Evolutionary conservation across 1,140 invertebrate species (phyloP), one percentile per base, ranked within the genome.

Genomic region (Heliconius hermathena): DNA sequence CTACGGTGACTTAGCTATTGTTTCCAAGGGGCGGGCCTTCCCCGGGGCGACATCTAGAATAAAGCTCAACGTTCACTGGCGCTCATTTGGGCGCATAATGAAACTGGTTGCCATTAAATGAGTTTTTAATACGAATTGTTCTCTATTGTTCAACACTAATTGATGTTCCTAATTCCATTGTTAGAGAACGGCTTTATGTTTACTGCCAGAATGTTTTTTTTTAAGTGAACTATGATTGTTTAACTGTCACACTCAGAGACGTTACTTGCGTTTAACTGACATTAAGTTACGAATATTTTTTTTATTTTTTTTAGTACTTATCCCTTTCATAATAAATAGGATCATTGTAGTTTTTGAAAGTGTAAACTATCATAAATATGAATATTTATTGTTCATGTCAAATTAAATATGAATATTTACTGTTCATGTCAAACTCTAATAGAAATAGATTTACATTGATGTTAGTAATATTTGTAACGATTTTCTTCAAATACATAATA

Each of bases 101-200:
- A 79, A 71, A 79, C 77, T 38, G 73, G 78, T 54, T 26, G 66
- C 52, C 49, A 20, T 57, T 77, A 76, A 83, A 83, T 81, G 82
- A 83, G 74, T 78, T 81, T 79, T 83, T 83, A 81, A 83, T 83
- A 83, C 52, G 52, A 78, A 81, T 74, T 73, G 74, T 77, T 72
- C 66, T 73, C 52, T 70, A 79, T 76, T 73, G 52, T 79, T 74
- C 36, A 57, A 72, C 77, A 74, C 54, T 77, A 82, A 79, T 82
- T 79, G 75, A 71, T 73, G 81, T 74, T 77, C 36, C 66, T 77
- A 54, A 77, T 76, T 26, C 26, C 8, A 9, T 76, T 41, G 33
- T 72, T 72, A 5, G 36, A 26, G 8, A 33, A 71, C 41, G 71
- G 66, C 33, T 60, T 60, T 60, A 60, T 60, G 2, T 60, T 60